A percentile compares a stretch with the other conserved stretches of the same genome.
Evolutionary conservation across 1,140 invertebrate species (phyloP).

Genomic region (Lanistes nyassanus): DNA sequence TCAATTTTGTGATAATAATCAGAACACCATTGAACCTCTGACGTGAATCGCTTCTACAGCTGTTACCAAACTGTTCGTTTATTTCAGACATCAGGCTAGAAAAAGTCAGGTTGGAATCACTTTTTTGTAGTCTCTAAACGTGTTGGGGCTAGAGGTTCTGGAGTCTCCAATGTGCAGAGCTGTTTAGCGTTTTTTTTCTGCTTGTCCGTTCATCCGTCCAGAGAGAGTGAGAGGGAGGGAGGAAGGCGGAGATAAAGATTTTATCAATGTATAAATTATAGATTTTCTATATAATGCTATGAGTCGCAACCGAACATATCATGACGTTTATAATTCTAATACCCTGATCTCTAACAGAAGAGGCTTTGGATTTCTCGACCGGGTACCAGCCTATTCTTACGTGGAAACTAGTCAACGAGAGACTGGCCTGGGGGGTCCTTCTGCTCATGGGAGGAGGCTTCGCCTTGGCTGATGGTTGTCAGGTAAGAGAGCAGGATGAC

Average conservation of each 20-base stretch:
- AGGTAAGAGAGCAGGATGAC: slow-evolving; percentile 39
- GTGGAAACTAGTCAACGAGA: slow-evolving; percentile 66
- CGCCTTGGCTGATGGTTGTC: slow-evolving; percentile 76
- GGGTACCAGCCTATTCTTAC: slow-evolving; percentile 49
- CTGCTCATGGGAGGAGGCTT: slow-evolving; percentile 82
- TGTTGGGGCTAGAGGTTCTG: too few relatives aligned
- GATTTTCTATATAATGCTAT: background rate
- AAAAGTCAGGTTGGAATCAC: too few relatives aligned
- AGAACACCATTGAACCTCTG: too few relatives aligned
- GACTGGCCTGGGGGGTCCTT: slow-evolving; percentile 69
- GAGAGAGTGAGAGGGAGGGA: slow-evolving; percentile 11
- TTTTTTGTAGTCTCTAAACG: too few relatives aligned
- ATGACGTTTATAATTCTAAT: background rate
- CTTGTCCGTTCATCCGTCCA: too few relatives aligned
- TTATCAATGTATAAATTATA: background rate
- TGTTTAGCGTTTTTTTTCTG: too few relatives aligned
- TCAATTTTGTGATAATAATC: too few relatives aligned
- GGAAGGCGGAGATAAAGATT: background rate
- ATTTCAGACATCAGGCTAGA: too few relatives aligned
- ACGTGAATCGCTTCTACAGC: too few relatives aligned
- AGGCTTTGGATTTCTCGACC: background rate
- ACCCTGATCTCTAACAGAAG: too few relatives aligned
- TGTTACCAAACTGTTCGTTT: too few relatives aligned
- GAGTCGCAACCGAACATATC: background rate
- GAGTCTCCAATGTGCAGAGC: too few relatives aligned